Conservation (phyloP, 2,113 vertebrate genomes). For the Semnopithecus entellus region DNA sequence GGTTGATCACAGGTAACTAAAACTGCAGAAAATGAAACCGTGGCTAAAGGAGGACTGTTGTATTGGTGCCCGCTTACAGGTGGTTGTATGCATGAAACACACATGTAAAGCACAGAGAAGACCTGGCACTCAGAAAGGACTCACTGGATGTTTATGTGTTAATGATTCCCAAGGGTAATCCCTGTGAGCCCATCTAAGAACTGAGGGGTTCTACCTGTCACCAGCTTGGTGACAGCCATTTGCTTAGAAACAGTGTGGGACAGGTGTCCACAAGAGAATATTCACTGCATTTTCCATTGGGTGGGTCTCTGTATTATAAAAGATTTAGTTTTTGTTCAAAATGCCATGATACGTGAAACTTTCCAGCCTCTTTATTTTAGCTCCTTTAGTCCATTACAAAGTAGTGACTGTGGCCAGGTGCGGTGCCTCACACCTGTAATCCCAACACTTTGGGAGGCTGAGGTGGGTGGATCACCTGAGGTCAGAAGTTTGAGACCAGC, state of each 20-base stretch:
- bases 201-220: background rate
- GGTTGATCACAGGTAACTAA: background rate
- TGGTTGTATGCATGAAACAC: background rate
- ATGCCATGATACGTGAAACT: background rate
- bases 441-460: too few relatives aligned
- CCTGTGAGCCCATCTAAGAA: background rate
- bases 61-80: background rate
- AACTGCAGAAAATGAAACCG: background rate
- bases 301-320: background rate
- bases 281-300: fast-evolving
- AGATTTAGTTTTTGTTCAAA: background rate
- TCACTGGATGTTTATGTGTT: fast-evolving
- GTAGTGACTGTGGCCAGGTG: too few relatives aligned
- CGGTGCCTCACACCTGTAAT: too few relatives aligned
- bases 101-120: fast-evolving
- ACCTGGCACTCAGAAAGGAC: background rate
- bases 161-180: background rate
- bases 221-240: background rate
- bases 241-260: background rate
- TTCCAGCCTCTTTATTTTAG: background rate
- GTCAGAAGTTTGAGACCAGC: too few relatives aligned
- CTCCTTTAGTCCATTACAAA: background rate
- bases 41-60: background rate
- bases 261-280: background rate
- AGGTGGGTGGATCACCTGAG: too few relatives aligned